phyloP scores from a whole-genome alignment of 2,888 invertebrate species.

The Ganaspis brasiliensis region DNA sequence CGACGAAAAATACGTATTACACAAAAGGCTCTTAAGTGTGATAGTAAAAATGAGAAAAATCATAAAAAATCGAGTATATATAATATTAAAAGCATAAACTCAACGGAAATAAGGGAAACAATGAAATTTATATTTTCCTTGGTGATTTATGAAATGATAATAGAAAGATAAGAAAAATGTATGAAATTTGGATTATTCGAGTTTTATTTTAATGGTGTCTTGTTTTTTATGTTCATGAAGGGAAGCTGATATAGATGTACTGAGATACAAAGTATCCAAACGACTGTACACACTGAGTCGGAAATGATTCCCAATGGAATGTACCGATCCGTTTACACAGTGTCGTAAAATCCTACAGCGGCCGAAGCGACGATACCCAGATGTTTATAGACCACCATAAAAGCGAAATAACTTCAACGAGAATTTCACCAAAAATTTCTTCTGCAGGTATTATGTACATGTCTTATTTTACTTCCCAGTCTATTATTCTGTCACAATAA shows the following conservation, averaged over 20 bases:
- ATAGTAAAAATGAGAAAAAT: too few species aligned
- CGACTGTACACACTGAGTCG: neutral
- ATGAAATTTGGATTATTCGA: neutral
- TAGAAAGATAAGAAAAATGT: too few species aligned
- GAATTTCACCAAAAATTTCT: conserved; percentile 9
- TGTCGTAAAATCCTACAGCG: conserved; percentile 23
- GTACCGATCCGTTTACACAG: conserved; percentile 6
- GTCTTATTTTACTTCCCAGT: neutral
- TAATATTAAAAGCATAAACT: too few species aligned
- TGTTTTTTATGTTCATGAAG: neutral
- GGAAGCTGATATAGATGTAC: neutral
- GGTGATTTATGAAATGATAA: too few species aligned
- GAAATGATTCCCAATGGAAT: conserved; percentile 31
- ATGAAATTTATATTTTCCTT: too few species aligned
- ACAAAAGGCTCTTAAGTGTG: too few species aligned
- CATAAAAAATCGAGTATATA: too few species aligned
- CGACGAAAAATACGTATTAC: too few species aligned
- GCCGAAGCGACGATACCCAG: neutral
- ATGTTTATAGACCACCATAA: conserved; percentile 28
- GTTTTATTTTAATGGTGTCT: neutral
- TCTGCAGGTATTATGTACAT: neutral
- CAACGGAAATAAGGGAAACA: too few species aligned
- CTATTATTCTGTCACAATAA: neutral
- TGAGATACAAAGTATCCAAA: conserved; percentile 17
- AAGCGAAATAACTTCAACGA: conserved; percentile 2